These are phyloP conservation scores for Suncus etruscus DNA, from an alignment of 2,113 vertebrate species.

Conservation along the genomic window DNA sequence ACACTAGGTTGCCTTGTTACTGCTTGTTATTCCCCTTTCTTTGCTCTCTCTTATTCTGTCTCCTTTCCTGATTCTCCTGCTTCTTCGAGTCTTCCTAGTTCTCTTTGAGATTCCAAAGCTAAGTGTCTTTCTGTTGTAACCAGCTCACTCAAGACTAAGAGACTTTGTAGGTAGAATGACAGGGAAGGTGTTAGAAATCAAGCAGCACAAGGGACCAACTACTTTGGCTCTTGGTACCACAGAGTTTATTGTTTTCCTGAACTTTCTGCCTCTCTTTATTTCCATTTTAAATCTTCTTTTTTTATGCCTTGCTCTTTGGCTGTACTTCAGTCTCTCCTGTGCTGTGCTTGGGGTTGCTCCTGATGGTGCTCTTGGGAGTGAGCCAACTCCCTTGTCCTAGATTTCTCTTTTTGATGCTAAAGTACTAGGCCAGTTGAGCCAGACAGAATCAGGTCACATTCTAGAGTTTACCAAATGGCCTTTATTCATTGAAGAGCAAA, in stretches of 20 bases:
- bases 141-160: not conserved
- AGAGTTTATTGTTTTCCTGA: too few relatives aligned
- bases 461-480: constrained; percentile 20
- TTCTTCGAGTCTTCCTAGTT: too few relatives aligned
- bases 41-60: not conserved
- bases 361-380: too few relatives aligned
- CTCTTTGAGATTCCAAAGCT: not conserved
- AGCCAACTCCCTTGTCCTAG: too few relatives aligned
- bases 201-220: not conserved
- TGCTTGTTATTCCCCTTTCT: not conserved
- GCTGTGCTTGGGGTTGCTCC: too few relatives aligned
- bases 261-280: too few relatives aligned
- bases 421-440: not conserved
- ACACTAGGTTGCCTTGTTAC: not conserved
- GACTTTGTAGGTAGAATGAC: not conserved
- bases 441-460: constrained; percentile 17
- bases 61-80: not conserved
- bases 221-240: not conserved
- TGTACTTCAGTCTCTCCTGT: too few relatives aligned
- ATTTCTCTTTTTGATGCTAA: constrained; percentile 13
- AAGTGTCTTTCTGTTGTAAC: not conserved
- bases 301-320: too few relatives aligned
- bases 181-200: not conserved
- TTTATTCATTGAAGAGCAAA: constrained; percentile 49
- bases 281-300: too few relatives aligned